Base-by-base conservation (phyloP, 2,113 vertebrate genomes). In the Gasterosteus nipponicus region DNA sequence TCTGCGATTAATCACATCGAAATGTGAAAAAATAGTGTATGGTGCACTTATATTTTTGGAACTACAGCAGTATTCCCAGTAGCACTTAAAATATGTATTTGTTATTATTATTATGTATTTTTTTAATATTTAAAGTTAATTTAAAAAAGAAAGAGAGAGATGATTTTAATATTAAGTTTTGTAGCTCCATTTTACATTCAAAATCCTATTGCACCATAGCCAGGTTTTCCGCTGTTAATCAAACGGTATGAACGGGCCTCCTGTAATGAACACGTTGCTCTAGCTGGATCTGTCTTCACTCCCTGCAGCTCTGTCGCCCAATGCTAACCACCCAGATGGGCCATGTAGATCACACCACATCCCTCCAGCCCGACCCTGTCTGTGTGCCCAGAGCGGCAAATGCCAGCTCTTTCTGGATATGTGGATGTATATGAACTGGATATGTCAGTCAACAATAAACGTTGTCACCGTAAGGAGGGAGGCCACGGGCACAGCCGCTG, bases 391-490 rank as follows among this genome's bases (percentile, higher is more conserved):
- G 54, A 86, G 22, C 19, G 46, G 35, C 33, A 62, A 63, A 64
- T 41, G 44, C 22, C 64, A 80, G 57, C 76, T 64, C 53, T 70
- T 63, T 75, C 33, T 33, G 33, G 5, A 33, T 5, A 33, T 33
- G 33, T 33, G 33, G 35, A 38, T 38, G 35, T 38, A 38, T 38
- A 64, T 79, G 74, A 85, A 79, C 74, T 78, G 64, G 68, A 77
- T 81, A 66, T 81, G 75, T 86, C 72, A 81, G 61, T 85, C 80
- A 82, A 11, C 12, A 26, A 33, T 66, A 77, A 84, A 82, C 7
- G 61, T 56, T 64, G 67, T 60, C 64, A 75, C 46, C 67, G 33
- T 57, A 64, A 61, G 64, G 58, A 64, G 26, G 49, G 26, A 77
- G 57, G 81, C 78, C 77, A 75, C 65, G 57, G 75, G 61, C 61